Percentiles rank a stretch among this genome's conserved stretches.
phyloP scores from a whole-genome alignment of 2,797 vertebrate genomes.

The Acipenser ruthenus region DNA sequence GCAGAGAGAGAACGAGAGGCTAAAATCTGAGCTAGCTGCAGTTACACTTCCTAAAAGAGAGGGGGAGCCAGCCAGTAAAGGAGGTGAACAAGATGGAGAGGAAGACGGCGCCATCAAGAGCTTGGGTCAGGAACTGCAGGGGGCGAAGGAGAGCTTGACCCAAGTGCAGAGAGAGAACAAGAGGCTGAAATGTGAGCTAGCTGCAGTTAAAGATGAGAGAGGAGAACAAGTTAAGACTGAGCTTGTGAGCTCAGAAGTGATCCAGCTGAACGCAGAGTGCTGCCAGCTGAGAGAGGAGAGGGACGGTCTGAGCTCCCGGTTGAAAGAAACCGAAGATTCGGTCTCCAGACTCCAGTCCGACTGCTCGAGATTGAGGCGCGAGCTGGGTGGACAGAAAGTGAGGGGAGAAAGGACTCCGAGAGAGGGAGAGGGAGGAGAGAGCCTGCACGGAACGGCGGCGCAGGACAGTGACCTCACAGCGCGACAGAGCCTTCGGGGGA shows the following conservation, averaged over 20 bases:
- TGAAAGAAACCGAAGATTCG: no score
- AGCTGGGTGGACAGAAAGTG: constrained; percentile 27
- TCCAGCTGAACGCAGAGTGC: no score
- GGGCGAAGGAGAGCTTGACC: constrained; percentile 16
- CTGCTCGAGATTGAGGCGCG: constrained; percentile 36
- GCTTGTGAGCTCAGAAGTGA: no score
- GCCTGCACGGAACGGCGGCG: not conserved
- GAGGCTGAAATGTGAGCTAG: constrained; percentile 20
- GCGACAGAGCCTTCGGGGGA: no score
- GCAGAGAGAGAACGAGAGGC: constrained; percentile 18
- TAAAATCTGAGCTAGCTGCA: constrained; percentile 19
- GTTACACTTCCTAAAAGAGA: constrained; percentile 3
- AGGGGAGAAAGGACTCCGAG: constrained; percentile 11
- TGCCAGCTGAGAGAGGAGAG: no score
- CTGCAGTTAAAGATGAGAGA: constrained; percentile 18
- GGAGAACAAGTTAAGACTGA: no score
- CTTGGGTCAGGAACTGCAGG: constrained; percentile 10
- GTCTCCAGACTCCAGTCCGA: not conserved
- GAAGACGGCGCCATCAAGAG: constrained; percentile 12
- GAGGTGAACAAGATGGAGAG: constrained; percentile 7
- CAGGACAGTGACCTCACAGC: not conserved
- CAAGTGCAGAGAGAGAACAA: constrained; percentile 18
- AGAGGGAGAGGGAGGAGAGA: constrained; percentile 27
- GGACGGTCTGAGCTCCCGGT: no score
- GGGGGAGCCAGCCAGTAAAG: constrained; percentile 10